Conservation (phyloP, 2,113 vertebrate species). For the Xyliphius kryptos region DNA sequence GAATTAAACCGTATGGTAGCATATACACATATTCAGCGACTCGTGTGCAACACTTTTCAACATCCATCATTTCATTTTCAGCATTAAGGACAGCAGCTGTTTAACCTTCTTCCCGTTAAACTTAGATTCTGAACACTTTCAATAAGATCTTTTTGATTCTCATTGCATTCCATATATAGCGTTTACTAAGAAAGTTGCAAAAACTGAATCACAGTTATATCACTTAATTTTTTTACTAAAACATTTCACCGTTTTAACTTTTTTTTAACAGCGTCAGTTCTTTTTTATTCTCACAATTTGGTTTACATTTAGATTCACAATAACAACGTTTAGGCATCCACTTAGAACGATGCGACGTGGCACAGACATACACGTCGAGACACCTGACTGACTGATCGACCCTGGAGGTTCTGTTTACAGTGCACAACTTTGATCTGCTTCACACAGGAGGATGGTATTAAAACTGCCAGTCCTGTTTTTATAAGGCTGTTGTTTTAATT, state of each 20-base stretch:
- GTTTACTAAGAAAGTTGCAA: no score
- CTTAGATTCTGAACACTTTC: slow-evolving; percentile 13
- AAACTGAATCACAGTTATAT: background rate
- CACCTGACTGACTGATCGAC: no score
- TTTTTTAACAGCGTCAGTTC: slow-evolving; percentile 2
- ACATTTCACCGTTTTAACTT: no score
- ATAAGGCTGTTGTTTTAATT: no score
- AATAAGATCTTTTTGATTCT: background rate
- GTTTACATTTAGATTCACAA: slow-evolving; percentile 18
- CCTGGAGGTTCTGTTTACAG: no score
- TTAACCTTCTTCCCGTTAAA: background rate
- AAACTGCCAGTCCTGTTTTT: no score
- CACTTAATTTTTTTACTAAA: background rate
- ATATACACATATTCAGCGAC: slow-evolving; percentile 9
- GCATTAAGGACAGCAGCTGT: slow-evolving; percentile 6
- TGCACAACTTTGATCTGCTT: no score
- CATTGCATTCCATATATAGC: no score
- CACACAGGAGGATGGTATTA: no score
- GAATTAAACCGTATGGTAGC: slow-evolving; percentile 11
- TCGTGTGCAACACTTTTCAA: slow-evolving; percentile 19
- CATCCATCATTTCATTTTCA: slow-evolving; percentile 20
- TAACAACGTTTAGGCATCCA: slow-evolving; percentile 13
- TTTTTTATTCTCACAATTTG: slow-evolving; percentile 13
- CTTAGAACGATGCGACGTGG: slow-evolving; percentile 16
- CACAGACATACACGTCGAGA: slow-evolving; percentile 17